These are phyloP conservation scores for Hanleya hanleyi DNA, from an alignment of 2,888 invertebrate genomes.

Conservation along the genomic window DNA sequence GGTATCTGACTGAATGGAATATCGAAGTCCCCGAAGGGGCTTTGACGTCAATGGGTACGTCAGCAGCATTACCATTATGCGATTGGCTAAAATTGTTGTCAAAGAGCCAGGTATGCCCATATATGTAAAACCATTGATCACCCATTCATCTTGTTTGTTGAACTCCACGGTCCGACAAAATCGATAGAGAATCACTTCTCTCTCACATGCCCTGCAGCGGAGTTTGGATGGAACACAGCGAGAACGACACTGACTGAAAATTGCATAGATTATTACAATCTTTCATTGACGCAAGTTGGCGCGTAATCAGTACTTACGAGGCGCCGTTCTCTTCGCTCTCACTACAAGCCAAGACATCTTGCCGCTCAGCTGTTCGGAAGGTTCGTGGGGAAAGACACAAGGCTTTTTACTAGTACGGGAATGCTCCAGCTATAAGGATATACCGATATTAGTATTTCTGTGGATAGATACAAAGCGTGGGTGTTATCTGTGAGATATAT, in stretches of 20 bases:
- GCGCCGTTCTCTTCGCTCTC: neutral
- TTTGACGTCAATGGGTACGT: conserved; percentile 1
- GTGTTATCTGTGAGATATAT: too few relatives aligned
- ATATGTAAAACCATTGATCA: conserved; percentile 3
- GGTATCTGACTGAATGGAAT: neutral
- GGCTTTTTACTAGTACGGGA: too few relatives aligned
- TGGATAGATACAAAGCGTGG: too few relatives aligned
- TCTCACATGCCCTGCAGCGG: neutral
- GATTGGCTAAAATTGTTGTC: neutral
- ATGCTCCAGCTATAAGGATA: too few relatives aligned
- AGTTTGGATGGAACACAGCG: neutral
- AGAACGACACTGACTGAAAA: neutral
- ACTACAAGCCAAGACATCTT: too few relatives aligned
- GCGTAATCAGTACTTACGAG: neutral
- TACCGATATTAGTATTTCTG: too few relatives aligned
- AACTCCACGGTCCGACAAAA: neutral
- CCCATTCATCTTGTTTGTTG: neutral
- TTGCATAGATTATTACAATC: conserved; percentile 3
- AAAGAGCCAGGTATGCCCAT: neutral
- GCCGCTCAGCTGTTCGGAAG: too few relatives aligned
- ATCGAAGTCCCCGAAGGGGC: neutral
- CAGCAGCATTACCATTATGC: neutral
- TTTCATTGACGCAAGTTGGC: neutral
- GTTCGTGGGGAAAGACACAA: too few relatives aligned
- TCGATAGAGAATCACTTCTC: neutral